Evolutionary conservation across 1,140 invertebrate genomes (phyloP).

Genomic region (Callitettix versicolor): DNA sequence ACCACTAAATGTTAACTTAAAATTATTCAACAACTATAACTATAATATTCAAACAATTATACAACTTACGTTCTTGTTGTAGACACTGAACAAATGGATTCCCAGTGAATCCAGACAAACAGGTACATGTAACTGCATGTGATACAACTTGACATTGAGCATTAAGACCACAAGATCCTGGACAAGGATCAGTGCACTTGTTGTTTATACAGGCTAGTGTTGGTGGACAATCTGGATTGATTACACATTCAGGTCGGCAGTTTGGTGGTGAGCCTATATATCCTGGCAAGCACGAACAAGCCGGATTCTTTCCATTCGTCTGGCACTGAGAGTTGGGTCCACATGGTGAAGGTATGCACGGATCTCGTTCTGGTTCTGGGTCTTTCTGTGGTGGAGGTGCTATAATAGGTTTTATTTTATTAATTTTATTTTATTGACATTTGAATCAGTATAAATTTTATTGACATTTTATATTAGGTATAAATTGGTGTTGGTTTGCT

Average conservation of each 20-base stretch:
- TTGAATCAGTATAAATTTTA: no score
- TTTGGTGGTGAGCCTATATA: slow-evolving; percentile 50
- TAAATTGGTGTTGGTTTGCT: no score
- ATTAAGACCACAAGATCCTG: slow-evolving; percentile 62
- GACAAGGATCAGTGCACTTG: slow-evolving; percentile 64
- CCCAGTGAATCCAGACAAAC: slow-evolving; percentile 58
- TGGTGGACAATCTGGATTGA: slow-evolving; percentile 64
- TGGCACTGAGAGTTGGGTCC: slow-evolving; percentile 69
- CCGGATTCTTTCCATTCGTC: slow-evolving; percentile 51
- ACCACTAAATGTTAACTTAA: neutral
- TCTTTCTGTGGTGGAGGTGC: slow-evolving; percentile 21
- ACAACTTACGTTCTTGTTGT: slow-evolving; percentile 31
- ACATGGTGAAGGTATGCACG: no score
- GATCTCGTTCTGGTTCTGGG: slow-evolving; percentile 26
- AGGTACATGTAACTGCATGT: slow-evolving; percentile 65
- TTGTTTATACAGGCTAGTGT: slow-evolving; percentile 62
- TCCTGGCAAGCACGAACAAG: slow-evolving; percentile 53
- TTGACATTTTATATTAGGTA: no score
- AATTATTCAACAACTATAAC: neutral
- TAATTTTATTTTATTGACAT: no score
- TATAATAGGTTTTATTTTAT: no score
- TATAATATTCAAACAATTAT: no score
- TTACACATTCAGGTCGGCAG: slow-evolving; percentile 46
- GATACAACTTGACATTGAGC: slow-evolving; percentile 64
- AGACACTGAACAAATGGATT: slow-evolving; percentile 60